Evolutionary conservation across 1,140 invertebrate species (phyloP), one percentile per base, ranked within the genome.

Genomic region (Solenopsis invicta): DNA sequence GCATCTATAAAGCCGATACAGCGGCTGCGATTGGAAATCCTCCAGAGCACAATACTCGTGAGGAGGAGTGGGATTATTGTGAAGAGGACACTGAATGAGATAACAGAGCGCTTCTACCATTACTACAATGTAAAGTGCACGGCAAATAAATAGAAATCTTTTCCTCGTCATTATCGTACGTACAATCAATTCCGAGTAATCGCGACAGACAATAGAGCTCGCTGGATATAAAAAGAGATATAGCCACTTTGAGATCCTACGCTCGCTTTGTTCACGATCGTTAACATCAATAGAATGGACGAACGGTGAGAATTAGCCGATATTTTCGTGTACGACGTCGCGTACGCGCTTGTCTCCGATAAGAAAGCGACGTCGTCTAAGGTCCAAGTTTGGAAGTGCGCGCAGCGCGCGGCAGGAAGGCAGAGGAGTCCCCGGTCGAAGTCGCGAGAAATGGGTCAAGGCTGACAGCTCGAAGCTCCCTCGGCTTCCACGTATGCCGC

Each of bases 381-480:
- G 45, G 45, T 61, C 24, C 52, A 62, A 71, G 76, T 81, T 86
- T 86, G 37, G 10, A 85, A 77, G 34, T 21, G 16, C 10, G 9
- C 29, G 5, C 4, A 61, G 29, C 24, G 13, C 12, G 50, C 18
- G 41, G 52, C 41, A 21, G 45, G 13, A n/a, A 2, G 13, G n/a
- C 34, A 50, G 59, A n/a, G 54, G 12, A 13, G 24, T n/a, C 37
- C 41, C 41, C 62, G 66, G 84, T 87, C 84, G 59, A 88, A 87
- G 84, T 59, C 76, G 82, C 64, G 45, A 72, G 59, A 90, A 90
- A 21, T 86, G 76, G 88, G 84, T 88, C 88, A 90, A 74, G 87
- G 88, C 74, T 74, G 77, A 48, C 69, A 50, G 52, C 54, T 66
- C 52, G 76, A 72, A 87, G 77, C 76, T 76, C 71, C 50, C 48